Evolutionary conservation across 2,888 invertebrate genomes (phyloP).

Genomic region (Metellina segmentata): DNA sequence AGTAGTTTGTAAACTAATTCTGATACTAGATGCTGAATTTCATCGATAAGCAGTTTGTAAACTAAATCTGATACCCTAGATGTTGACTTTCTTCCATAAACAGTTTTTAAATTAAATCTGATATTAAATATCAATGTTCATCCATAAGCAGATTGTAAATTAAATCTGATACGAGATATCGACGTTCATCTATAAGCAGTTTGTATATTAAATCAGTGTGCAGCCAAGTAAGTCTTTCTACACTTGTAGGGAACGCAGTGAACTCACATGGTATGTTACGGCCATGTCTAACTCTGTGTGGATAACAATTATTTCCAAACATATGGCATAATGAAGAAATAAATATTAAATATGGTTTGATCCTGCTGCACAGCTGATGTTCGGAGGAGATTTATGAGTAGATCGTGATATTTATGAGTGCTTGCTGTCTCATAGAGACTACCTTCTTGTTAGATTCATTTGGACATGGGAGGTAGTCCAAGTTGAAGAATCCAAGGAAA

Average conservation of each 20-base stretch:
- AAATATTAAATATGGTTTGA: conserved; percentile 49
- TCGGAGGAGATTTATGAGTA: neutral
- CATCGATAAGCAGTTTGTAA: too few relatives aligned
- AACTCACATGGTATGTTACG: neutral
- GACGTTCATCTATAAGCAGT: too few relatives aligned
- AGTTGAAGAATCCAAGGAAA: neutral
- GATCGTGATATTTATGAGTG: neutral
- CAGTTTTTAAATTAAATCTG: too few relatives aligned
- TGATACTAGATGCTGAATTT: too few relatives aligned
- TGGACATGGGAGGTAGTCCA: neutral
- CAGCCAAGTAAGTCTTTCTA: neutral
- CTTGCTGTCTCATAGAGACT: conserved; percentile 56
- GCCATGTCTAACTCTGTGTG: neutral
- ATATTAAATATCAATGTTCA: too few relatives aligned
- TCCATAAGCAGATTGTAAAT: too few relatives aligned
- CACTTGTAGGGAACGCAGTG: neutral
- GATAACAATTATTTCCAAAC: neutral
- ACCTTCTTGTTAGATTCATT: neutral
- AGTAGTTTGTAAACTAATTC: too few relatives aligned
- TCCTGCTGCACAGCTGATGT: neutral
- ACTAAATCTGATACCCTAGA: too few relatives aligned
- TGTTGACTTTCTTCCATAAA: too few relatives aligned
- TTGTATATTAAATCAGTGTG: neutral
- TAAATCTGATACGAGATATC: too few relatives aligned
- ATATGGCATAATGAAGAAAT: conserved; percentile 10